A percentile compares a stretch with the other conserved stretches of the same genome.
Evolutionary conservation across 1,140 invertebrate genomes (phyloP).

Genomic region (Magallana gigas): DNA sequence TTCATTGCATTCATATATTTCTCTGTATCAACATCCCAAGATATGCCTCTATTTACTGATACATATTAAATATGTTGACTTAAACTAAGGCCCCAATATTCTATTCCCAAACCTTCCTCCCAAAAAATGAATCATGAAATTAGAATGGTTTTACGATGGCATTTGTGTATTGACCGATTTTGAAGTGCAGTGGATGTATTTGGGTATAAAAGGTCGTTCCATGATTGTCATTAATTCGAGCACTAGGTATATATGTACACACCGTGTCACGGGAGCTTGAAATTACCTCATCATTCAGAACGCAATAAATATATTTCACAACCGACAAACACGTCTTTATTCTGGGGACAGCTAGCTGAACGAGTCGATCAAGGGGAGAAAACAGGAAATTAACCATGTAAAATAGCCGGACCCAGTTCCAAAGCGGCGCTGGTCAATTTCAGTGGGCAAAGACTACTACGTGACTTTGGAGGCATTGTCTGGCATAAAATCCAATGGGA

Average conservation of each 20-base stretch:
- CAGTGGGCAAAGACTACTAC: too few relatives aligned
- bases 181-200: background rate
- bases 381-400: too few relatives aligned
- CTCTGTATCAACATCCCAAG: background rate
- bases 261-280: background rate
- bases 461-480: too few relatives aligned
- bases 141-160: conserved; percentile 15
- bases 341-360: background rate
- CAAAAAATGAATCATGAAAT: background rate
- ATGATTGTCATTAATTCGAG: background rate
- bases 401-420: too few relatives aligned
- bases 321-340: background rate
- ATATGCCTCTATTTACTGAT: background rate
- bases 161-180: background rate
- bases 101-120: too few relatives aligned
- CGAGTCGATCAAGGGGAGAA: too few relatives aligned
- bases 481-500: too few relatives aligned
- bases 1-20: conserved; percentile 17
- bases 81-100: background rate
- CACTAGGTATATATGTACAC: background rate
- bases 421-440: too few relatives aligned
- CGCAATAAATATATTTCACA: background rate
- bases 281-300: conserved; percentile 11
- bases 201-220: background rate
- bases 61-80: conserved; percentile 24